Evolutionary conservation across 2,888 invertebrate genomes (phyloP).

Genomic region (Macroteleia sp.): DNA sequence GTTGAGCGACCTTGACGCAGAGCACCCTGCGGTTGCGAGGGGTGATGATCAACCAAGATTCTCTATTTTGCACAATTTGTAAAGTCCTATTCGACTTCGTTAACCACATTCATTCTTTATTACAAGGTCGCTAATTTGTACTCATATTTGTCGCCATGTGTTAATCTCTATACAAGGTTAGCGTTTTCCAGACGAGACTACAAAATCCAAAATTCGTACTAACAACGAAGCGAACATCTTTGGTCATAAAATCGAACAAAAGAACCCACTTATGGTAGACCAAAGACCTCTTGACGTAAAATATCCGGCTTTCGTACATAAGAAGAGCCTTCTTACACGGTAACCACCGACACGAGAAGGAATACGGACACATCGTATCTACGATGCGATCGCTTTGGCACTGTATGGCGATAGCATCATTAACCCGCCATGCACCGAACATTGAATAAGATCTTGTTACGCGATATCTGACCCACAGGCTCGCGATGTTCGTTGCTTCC

Average conservation of each 20-base stretch:
- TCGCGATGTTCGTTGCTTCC: conserved; percentile 66
- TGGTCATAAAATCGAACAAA: conserved; percentile 48
- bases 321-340: conserved; percentile 61
- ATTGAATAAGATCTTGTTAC: conserved; percentile 83
- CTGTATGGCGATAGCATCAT: conserved; percentile 84
- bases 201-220: conserved; percentile 51
- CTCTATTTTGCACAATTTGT: conserved; percentile 18
- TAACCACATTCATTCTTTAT: conserved; percentile 13
- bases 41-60: conserved; percentile 39
- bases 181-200: conserved; percentile 1
- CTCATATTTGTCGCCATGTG: not conserved
- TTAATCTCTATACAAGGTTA: not conserved
- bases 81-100: conserved; percentile 1
- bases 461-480: conserved; percentile 78
- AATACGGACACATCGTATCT: conserved; percentile 77
- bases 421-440: conserved; percentile 78
- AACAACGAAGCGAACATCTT: conserved; percentile 22
- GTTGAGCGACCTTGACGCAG: conserved; percentile 71
- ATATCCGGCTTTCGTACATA: conserved; percentile 73
- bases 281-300: conserved; percentile 64
- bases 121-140: conserved; percentile 39
- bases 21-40: conserved; percentile 49
- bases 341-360: conserved; percentile 55
- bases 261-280: conserved; percentile 47
- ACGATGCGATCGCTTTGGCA: conserved; percentile 84